phyloP scores from a whole-genome alignment of 2,113 vertebrate genomes.

The Gallinago media region DNA sequence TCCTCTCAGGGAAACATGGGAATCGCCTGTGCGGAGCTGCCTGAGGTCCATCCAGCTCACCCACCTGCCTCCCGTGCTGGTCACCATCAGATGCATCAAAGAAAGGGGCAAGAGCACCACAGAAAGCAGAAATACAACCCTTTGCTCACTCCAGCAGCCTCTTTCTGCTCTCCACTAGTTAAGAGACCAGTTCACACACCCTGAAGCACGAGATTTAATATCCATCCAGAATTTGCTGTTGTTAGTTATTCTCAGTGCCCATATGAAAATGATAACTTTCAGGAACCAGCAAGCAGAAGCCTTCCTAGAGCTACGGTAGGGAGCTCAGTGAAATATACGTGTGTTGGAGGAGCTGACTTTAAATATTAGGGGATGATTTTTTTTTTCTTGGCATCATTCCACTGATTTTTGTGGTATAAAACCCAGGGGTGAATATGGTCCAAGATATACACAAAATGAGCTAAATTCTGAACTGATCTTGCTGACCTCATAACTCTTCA shows the following conservation, averaged over 20 bases:
- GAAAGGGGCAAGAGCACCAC: neutral
- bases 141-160: neutral
- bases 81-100: accelerated
- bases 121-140: neutral
- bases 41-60: neutral
- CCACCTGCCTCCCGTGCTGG: accelerated
- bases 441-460: slow-evolving; percentile 49
- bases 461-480: slow-evolving; percentile 42
- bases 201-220: neutral
- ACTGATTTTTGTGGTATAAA: slow-evolving; percentile 36
- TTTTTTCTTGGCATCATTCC: neutral
- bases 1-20: neutral
- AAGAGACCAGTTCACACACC: accelerated
- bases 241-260: neutral
- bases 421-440: slow-evolving; percentile 1
- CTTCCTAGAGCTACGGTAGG: neutral
- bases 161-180: neutral
- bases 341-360: neutral
- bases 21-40: accelerated
- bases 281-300: neutral
- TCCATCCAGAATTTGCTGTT: neutral
- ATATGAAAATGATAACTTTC: neutral
- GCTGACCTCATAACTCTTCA: slow-evolving; percentile 55
- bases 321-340: neutral
- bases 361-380: neutral